phyloP scores from a whole-genome alignment of 2,888 invertebrate genomes.

The Xylocampa areola region DNA sequence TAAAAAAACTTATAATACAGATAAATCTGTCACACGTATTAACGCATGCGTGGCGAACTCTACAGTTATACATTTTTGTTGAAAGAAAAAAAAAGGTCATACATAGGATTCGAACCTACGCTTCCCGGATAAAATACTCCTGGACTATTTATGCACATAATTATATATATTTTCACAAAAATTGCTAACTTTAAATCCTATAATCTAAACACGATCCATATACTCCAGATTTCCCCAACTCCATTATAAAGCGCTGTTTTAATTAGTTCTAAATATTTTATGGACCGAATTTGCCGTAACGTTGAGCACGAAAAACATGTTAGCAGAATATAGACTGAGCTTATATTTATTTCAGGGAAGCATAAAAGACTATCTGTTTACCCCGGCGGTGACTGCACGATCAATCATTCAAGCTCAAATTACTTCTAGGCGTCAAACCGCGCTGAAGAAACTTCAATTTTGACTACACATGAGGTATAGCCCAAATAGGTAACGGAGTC shows the following conservation, averaged over 20 bases:
- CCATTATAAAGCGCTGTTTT: background rate
- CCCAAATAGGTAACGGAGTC: conserved; percentile 63
- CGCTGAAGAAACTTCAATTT: conserved; percentile 55
- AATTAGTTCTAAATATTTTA: conserved; percentile 25
- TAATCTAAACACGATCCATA: no score
- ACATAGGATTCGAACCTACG: no score
- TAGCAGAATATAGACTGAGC: conserved; percentile 36
- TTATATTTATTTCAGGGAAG: conserved; percentile 46
- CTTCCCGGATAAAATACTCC: no score
- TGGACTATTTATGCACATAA: no score
- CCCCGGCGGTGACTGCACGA: conserved; percentile 46
- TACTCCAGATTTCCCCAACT: no score
- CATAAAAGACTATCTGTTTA: conserved; percentile 53
- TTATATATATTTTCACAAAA: no score
- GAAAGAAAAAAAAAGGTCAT: no score
- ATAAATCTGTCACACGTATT: no score
- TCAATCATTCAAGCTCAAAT: conserved; percentile 64
- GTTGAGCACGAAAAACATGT: conserved; percentile 44
- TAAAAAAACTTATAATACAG: no score
- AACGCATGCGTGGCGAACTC: no score
- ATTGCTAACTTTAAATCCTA: no score
- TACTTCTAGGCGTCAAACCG: conserved; percentile 59
- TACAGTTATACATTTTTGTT: no score
- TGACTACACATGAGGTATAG: conserved; percentile 38
- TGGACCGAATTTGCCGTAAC: conserved; percentile 27